Evolutionary conservation across 2,888 invertebrate genomes (phyloP), one percentile per base, ranked within the genome.

Genomic region (Euzetes globulus): DNA sequence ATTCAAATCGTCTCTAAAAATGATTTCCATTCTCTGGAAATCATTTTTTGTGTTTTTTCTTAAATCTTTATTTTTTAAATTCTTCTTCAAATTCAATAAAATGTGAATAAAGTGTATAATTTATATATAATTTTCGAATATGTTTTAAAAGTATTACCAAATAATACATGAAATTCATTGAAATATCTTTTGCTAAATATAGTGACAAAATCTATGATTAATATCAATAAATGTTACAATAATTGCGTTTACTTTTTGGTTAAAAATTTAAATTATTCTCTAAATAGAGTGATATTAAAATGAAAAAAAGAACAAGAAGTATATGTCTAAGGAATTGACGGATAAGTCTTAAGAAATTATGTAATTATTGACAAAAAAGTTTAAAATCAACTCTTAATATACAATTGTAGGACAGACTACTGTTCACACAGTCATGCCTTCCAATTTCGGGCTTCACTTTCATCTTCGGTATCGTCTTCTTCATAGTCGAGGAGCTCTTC

Each of bases 391-490:
- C 29, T 29, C 17, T 17, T n/a, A 27, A 4, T 33, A 60, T 27
- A 58, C 11, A 55, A 58, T 60, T 60, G 1, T 60, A 33, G 60
- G 17, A 27, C 60, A 29, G 27, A 27, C 27, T 50, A 50, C 5
- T 9, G 19, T n/a, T 50, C 2, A 19, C 5, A 1, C 5, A n/a
- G 19, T 70, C 70, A 70, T 41, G 45, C 70, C 25, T 70, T 70
- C 70, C 70, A 70, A 47, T 70, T 70, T 13, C 70, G 70, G 11
- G 70, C 70, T 47, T 70, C 70, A 17, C 70, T 70, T 25, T 70
- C 70, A n/a, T 70, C 70, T 45, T 45, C 47, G 1, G 41, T 45
- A 1, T 70, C 70, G 15, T 70, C 70, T 45, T 70, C 70, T 47
- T 70, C 70, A 11, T 19, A 45, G 70, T 70, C 70, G 17, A 70